Evolutionary conservation across 2,888 invertebrate genomes (phyloP), one percentile per base, ranked within the genome.

Genomic region (Allygus modestus): DNA sequence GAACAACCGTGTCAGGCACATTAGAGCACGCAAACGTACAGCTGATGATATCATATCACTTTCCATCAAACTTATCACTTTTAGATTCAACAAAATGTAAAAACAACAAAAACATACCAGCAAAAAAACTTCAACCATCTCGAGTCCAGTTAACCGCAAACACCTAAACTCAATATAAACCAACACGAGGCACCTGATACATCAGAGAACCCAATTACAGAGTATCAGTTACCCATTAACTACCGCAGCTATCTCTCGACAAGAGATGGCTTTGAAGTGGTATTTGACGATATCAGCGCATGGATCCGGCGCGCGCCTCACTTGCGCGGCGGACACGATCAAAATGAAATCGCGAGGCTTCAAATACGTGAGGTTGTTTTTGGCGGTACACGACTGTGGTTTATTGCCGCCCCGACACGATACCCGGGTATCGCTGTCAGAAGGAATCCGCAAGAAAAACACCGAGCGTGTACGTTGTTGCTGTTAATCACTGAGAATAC

Each of bases 331-430:
- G 7, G 69, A 28, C 61, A 61, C 71, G 71, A 71, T 71, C 71
- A 71, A 71, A 71, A 69, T 69, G 71, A 20, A 71, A 71, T 71
- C 41, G 41, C 71, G 69, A 69, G 69, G 4, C 33, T 69, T 7
- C 37, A 71, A n/a, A 41, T 41, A 71, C 71, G 71, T 71, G 71
- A 7, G 69, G 7, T 69, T 33, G 69, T 31, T 69, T 69, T 69
- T 69, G 69, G 69, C 31, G 31, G n/a, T 12, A 28, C 69, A 69
- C 69, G 69, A 69, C 69, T n/a, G 28, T 7, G 23, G 54, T n/a
- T 23, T 54, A 54, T 54, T 7, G 54, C 54, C 20, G 54, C 20
- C 54, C 23, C 7, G 54, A 4, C 51, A 51, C 51, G 51, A 51
- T n/a, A n/a, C n/a, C n/a, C n/a, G n/a, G n/a, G n/a, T n/a, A n/a